phyloP scores from a whole-genome alignment of 2,888 invertebrate genomes.

The Timandra comae region DNA sequence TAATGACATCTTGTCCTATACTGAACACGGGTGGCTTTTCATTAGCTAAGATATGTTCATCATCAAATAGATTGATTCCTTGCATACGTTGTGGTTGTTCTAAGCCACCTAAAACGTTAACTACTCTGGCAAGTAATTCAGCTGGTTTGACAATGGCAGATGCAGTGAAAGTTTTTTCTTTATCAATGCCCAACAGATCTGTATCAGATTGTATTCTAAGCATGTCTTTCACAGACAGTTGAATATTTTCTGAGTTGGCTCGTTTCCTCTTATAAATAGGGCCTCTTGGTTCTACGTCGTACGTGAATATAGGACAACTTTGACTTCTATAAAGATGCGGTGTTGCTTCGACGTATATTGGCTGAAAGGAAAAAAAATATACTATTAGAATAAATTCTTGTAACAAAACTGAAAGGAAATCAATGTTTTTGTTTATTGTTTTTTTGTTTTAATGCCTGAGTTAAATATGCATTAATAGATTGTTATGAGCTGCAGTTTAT shows the following conservation, averaged over 20 bases:
- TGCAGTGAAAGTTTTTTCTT: conserved; percentile 84
- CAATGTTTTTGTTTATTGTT: too few species aligned
- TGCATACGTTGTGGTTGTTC: conserved; percentile 66
- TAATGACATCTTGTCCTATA: conserved; percentile 63
- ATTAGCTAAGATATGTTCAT: conserved; percentile 83
- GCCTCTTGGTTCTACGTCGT: conserved; percentile 72
- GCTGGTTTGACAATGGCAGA: conserved; percentile 85
- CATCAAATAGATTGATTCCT: conserved; percentile 83
- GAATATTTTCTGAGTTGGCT: conserved; percentile 81
- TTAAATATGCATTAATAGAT: too few species aligned
- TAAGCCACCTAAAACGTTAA: conserved; percentile 83
- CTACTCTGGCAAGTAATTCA: conserved; percentile 85
- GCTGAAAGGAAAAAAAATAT: conserved; percentile 64
- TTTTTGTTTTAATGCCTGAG: too few species aligned
- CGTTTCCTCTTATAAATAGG: conserved; percentile 72
- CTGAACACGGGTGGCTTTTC: conserved; percentile 78
- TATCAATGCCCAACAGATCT: conserved; percentile 86
- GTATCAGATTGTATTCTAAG: conserved; percentile 86
- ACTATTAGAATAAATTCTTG: conserved; percentile 1
- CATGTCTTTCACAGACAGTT: conserved; percentile 61
- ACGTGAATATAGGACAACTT: conserved; percentile 85
- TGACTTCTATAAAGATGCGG: conserved; percentile 73
- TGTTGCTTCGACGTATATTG: conserved; percentile 83
- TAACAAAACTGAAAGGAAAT: conserved; percentile 4
- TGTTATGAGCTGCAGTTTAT: too few species aligned